A percentile compares a stretch with the other conserved stretches of the same genome.
phyloP scores from a whole-genome alignment of 2,113 vertebrate genomes.

The Thomomys bottae region DNA sequence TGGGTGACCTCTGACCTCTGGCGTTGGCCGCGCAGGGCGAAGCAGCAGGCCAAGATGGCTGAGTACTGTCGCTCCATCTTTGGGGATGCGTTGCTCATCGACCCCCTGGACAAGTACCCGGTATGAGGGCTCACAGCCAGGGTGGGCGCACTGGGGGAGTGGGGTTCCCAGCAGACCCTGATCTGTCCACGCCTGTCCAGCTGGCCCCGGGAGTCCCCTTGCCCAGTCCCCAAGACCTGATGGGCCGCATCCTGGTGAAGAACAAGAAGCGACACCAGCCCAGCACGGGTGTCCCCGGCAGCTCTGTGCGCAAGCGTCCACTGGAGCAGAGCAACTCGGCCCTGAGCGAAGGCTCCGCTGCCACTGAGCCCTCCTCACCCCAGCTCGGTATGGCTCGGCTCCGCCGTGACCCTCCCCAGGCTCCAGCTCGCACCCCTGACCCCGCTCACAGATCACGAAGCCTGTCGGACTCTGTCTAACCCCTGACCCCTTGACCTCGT shows the following conservation, averaged over 20 bases:
- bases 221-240: slow-evolving; percentile 91
- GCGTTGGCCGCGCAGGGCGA: slow-evolving; percentile 84
- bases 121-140: slow-evolving; percentile 76
- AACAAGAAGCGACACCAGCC: slow-evolving; percentile 92
- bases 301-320: slow-evolving; percentile 86
- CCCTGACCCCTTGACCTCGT: neutral
- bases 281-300: slow-evolving; percentile 58
- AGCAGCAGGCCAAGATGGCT: slow-evolving; percentile 95
- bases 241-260: slow-evolving; percentile 95
- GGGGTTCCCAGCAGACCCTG: neutral
- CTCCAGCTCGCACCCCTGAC: neutral
- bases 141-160: fast-evolving
- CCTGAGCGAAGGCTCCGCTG: slow-evolving; percentile 78
- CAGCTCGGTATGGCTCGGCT: slow-evolving; percentile 80
- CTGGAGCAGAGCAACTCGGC: slow-evolving; percentile 83
- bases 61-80: slow-evolving; percentile 94
- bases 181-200: slow-evolving; percentile 75
- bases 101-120: slow-evolving; percentile 93
- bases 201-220: slow-evolving; percentile 86
- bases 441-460: too few relatives aligned
- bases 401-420: neutral
- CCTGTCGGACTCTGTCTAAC: too few relatives aligned
- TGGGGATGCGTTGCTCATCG: slow-evolving; percentile 91
- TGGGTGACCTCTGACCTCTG: slow-evolving; percentile 41
- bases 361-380: slow-evolving; percentile 83